Conservation (phyloP, 1,140 invertebrate genomes). For the Drosophila sulfurigaster region DNA sequence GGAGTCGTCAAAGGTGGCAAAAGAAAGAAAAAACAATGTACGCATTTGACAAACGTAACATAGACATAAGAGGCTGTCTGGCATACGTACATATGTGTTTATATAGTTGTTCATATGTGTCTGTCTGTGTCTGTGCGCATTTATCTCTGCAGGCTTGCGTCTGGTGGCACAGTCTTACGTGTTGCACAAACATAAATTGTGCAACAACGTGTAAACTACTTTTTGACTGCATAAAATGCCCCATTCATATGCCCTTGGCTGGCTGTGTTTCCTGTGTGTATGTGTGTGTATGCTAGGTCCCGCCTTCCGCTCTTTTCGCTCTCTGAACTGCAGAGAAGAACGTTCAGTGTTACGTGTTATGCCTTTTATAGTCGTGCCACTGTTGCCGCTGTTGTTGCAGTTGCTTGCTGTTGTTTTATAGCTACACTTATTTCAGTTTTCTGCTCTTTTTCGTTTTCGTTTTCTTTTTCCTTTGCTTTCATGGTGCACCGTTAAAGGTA, state of each 20-base stretch:
- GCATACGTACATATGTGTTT: background rate
- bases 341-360: constrained; percentile 75
- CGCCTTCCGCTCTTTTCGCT: background rate
- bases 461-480: constrained; percentile 16
- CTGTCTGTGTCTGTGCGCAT: constrained; percentile 3
- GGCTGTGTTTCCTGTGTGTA: constrained; percentile 46
- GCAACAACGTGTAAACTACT: constrained; percentile 85
- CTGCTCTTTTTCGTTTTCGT: constrained; percentile 10
- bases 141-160: constrained; percentile 45
- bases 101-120: background rate
- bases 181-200: constrained; percentile 84
- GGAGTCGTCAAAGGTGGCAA: background rate
- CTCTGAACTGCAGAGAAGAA: constrained; percentile 47
- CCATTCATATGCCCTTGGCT: constrained; percentile 67
- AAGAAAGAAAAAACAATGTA: constrained; percentile 7
- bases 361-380: constrained; percentile 65
- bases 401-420: constrained; percentile 49
- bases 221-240: constrained; percentile 80
- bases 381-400: constrained; percentile 41
- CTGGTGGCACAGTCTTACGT: constrained; percentile 76
- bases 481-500: constrained; percentile 60
- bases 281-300: background rate
- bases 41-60: background rate
- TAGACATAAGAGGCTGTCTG: background rate
- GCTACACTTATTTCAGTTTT: constrained; percentile 22